Evolutionary conservation across 2,113 vertebrate genomes (phyloP).

Genomic region (Bucco capensis): DNA sequence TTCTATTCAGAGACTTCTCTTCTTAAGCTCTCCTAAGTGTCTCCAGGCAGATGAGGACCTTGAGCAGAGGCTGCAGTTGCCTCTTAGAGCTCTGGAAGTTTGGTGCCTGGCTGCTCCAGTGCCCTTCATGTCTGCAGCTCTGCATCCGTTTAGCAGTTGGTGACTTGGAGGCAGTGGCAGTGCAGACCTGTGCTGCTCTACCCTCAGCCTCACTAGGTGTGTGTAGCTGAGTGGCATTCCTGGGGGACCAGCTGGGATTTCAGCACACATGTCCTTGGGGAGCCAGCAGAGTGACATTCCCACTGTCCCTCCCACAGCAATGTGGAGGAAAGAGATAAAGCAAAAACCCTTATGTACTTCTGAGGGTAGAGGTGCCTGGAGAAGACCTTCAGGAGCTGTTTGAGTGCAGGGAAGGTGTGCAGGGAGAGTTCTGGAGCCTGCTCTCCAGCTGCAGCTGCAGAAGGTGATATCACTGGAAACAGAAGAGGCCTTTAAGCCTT

Average conservation of each 20-base stretch:
- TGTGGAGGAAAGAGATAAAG: background rate
- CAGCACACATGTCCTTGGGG: background rate
- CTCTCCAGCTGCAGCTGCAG: background rate
- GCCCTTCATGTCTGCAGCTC: background rate
- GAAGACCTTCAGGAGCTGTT: background rate
- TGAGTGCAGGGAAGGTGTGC: background rate
- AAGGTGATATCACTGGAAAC: background rate
- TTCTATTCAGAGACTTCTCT: background rate
- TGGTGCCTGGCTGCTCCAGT: background rate
- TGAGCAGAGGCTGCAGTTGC: fast-evolving
- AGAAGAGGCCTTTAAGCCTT: background rate
- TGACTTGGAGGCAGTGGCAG: background rate
- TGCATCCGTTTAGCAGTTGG: background rate
- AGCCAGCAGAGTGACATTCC: background rate
- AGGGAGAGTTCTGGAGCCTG: background rate
- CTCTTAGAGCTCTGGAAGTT: background rate
- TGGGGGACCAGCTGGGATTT: background rate
- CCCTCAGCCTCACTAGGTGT: fast-evolving
- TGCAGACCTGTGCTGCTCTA: fast-evolving
- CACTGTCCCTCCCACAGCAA: background rate
- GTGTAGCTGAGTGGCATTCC: background rate
- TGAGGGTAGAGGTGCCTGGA: background rate
- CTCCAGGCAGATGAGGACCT: background rate
- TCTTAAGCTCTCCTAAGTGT: background rate
- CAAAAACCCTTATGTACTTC: background rate